Evolutionary conservation across 1,140 invertebrate species (phyloP).

Genomic region (Melipona quadrifasciata): DNA sequence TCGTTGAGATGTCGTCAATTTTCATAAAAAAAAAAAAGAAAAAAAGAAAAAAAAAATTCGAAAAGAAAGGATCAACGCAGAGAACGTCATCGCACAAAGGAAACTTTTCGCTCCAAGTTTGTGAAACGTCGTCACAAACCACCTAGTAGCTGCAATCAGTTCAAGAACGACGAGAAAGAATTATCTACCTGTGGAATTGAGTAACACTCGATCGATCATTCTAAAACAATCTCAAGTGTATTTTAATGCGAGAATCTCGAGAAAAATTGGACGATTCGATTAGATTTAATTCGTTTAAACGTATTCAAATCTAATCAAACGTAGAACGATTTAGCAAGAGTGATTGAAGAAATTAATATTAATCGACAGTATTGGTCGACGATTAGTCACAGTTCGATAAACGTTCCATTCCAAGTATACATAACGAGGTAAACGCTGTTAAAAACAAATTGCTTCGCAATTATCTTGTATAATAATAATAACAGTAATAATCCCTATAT

Average conservation of each 20-base stretch:
- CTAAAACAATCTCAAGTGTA: neutral
- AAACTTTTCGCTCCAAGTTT: neutral
- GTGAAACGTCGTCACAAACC: neutral
- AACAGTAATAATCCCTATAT: neutral
- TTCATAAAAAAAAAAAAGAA: neutral
- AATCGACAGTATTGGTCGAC: neutral
- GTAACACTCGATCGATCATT: neutral
- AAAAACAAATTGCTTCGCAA: neutral
- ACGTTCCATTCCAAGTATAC: neutral
- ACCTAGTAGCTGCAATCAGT: neutral
- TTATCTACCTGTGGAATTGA: neutral
- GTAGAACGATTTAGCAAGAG: neutral
- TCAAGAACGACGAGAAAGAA: neutral
- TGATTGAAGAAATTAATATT: constrained; percentile 9
- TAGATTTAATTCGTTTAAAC: no score
- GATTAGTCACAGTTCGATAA: neutral
- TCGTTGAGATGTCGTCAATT: neutral
- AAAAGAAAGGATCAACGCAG: neutral
- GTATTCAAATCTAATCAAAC: neutral
- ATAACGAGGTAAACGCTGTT: neutral
- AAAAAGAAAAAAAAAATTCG: no score
- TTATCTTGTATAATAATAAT: neutral
- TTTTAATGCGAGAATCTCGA: neutral
- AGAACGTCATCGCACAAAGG: neutral
- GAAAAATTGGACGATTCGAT: no score